Conservation (phyloP, 92 coral and sea anemone genomes). For the Porites rus region DNA sequence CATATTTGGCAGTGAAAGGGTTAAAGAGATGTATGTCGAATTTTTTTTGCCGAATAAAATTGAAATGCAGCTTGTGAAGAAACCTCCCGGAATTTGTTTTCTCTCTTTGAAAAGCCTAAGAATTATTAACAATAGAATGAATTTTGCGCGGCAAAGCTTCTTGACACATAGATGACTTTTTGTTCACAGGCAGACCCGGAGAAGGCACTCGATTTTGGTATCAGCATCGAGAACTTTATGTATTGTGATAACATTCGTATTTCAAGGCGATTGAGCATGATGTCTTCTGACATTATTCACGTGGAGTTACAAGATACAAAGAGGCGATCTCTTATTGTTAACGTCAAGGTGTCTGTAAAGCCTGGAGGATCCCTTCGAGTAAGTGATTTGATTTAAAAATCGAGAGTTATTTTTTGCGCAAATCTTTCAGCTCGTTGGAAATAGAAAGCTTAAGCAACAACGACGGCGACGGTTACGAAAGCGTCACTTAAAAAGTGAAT, state of each 20-base stretch:
- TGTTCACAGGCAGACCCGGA: constrained; percentile 86
- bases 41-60: no score
- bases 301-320: constrained; percentile 87
- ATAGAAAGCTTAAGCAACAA: no score
- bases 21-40: no score
- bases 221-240: constrained; percentile 89
- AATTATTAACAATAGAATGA: background rate
- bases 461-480: no score
- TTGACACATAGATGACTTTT: background rate
- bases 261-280: constrained; percentile 69
- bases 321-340: constrained; percentile 76
- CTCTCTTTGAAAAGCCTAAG: background rate
- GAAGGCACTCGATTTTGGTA: constrained; percentile 75
- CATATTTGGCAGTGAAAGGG: no score
- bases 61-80: no score
- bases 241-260: constrained; percentile 84
- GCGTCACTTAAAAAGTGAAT: no score
- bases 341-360: constrained; percentile 76
- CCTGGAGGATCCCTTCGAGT: constrained; percentile 95
- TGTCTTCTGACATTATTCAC: constrained; percentile 80
- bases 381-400: background rate
- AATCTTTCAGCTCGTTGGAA: background rate
- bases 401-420: no score
- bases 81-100: no score
- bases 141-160: background rate